phyloP scores from a whole-genome alignment of 2,113 vertebrate species.

The Typhlomys cinereus region DNA sequence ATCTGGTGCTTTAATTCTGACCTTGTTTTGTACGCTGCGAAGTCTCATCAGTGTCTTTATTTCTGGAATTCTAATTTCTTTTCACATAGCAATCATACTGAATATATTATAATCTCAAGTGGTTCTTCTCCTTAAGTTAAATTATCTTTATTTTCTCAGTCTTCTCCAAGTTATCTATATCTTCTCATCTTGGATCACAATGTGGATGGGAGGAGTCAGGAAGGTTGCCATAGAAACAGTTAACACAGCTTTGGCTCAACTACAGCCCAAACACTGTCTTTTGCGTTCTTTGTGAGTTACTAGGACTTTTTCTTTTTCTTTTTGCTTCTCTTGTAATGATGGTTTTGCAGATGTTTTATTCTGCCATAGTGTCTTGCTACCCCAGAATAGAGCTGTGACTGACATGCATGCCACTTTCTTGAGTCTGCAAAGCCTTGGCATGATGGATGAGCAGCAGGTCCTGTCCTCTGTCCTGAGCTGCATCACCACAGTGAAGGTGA shows the following conservation, averaged over 20 bases:
- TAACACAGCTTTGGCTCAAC: not conserved
- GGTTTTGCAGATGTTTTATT: not conserved
- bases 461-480: not conserved
- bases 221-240: not conserved
- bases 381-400: not conserved
- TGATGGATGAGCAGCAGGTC: not conserved
- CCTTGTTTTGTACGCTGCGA: not conserved
- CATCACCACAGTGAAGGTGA: not conserved
- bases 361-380: not conserved
- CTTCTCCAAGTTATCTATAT: not conserved
- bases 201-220: not conserved
- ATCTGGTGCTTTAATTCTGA: conserved; percentile 12
- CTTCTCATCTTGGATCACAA: not conserved
- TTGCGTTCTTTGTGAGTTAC: not conserved
- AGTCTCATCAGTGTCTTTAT: conserved; percentile 42
- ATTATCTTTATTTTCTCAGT: not conserved
- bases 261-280: not conserved
- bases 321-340: not conserved
- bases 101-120: not conserved
- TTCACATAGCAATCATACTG: not conserved
- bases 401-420: not conserved
- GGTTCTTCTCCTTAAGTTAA: not conserved
- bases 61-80: conserved; percentile 39
- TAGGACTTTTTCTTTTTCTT: not conserved
- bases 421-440: not conserved